Conservation (phyloP, 2,797 vertebrate genomes). For the Morus bassanus region DNA sequence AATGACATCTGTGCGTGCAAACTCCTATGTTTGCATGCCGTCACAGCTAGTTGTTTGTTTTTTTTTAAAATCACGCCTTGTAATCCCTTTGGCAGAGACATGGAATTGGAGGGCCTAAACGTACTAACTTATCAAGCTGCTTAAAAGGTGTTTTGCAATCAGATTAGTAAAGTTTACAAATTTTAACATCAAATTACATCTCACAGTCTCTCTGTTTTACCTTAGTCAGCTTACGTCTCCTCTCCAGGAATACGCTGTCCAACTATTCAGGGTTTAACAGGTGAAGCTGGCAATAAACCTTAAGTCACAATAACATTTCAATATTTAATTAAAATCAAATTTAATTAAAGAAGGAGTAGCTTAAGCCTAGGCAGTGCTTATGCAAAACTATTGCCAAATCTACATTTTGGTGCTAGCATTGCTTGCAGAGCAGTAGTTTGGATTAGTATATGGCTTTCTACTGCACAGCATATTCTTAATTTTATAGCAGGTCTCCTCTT, state of each 20-base stretch:
- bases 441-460: not conserved
- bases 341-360: not conserved
- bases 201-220: conserved; percentile 28
- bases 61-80: not conserved
- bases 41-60: not conserved
- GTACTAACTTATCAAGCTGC: not conserved
- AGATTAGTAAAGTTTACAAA: not conserved
- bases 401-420: not conserved
- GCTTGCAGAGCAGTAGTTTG: not conserved
- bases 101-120: not conserved
- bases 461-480: not conserved
- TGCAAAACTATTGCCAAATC: not conserved
- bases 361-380: not conserved
- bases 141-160: not conserved
- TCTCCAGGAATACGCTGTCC: conserved; percentile 45
- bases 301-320: conserved; percentile 50
- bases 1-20: not conserved
- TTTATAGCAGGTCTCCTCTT: not conserved
- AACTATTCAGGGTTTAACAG: conserved; percentile 45
- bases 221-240: conserved; percentile 32
- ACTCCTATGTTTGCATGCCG: not conserved
- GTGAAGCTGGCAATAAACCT: conserved; percentile 42
- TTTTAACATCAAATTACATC: conserved; percentile 14
- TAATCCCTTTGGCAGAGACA: not conserved
- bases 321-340: conserved; percentile 12